phyloP scores from a whole-genome alignment of 1,140 invertebrate species.

The Cotesia chilonis region DNA sequence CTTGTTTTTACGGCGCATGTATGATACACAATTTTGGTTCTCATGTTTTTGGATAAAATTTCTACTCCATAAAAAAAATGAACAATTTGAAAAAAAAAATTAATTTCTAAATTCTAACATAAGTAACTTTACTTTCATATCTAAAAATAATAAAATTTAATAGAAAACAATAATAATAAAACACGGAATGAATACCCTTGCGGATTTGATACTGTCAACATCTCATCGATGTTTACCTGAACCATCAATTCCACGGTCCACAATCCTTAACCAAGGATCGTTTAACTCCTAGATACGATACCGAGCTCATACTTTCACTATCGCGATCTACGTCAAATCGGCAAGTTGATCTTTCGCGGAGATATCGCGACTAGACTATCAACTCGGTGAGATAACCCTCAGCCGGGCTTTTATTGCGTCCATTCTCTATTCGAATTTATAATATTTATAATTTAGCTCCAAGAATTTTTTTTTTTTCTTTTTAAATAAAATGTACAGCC shows the following conservation, averaged over 20 bases:
- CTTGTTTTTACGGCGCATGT: no score
- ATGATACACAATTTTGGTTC: no score
- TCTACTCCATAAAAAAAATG: no score
- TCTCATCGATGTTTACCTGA: conserved; percentile 29
- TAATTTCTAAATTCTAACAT: no score
- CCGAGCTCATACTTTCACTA: not conserved
- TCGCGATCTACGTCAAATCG: conserved; percentile 38
- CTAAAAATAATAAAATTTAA: not conserved
- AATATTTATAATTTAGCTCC: no score
- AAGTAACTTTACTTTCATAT: no score
- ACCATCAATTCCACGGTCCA: conserved; percentile 14
- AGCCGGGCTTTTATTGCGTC: not conserved
- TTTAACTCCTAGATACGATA: no score
- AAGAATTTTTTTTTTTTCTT: no score
- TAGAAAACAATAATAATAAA: not conserved
- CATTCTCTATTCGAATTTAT: not conserved
- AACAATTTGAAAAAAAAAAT: no score
- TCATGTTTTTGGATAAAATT: no score
- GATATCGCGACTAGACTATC: conserved; percentile 32
- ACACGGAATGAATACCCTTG: not conserved
- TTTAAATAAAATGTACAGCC: no score
- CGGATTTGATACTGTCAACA: conserved; percentile 26
- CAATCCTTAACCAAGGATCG: no score
- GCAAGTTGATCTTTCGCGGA: conserved; percentile 26
- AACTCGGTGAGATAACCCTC: not conserved